Percentiles rank a stretch among this genome's conserved stretches.
phyloP scores from a whole-genome alignment of 2,113 vertebrate genomes.

The Passer montanus region DNA sequence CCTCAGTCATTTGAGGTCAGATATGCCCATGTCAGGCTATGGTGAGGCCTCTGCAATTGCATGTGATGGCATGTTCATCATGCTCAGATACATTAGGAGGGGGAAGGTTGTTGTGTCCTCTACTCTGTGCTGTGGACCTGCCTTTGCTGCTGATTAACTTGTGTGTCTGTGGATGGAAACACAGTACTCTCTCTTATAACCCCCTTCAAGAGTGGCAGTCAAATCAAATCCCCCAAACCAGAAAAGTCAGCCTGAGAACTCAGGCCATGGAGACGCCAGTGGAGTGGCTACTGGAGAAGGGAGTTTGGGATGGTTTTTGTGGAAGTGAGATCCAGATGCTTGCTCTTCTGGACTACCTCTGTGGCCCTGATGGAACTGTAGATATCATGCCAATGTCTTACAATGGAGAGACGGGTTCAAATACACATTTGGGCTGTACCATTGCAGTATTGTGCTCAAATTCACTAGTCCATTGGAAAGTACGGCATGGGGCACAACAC shows the following conservation, averaged over 20 bases:
- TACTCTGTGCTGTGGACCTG: neutral
- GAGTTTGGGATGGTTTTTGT: neutral
- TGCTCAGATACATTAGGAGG: accelerated
- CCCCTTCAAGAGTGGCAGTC: neutral
- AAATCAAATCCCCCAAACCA: neutral
- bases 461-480: neutral
- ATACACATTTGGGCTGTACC: accelerated
- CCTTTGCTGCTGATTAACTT: neutral
- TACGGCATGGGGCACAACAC: neutral
- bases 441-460: neutral
- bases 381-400: accelerated
- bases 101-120: neutral
- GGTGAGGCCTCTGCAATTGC: neutral
- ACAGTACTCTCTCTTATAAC: neutral
- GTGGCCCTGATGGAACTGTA: accelerated
- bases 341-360: neutral
- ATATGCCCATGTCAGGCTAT: neutral
- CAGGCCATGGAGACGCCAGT: neutral
- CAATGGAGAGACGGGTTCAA: neutral
- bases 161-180: neutral
- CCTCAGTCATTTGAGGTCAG: accelerated
- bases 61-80: accelerated
- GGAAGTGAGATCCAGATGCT: neutral
- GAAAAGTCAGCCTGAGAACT: neutral
- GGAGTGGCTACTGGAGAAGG: neutral